Base-by-base conservation (phyloP, 2,113 vertebrate species). In the Symphodus melops region DNA sequence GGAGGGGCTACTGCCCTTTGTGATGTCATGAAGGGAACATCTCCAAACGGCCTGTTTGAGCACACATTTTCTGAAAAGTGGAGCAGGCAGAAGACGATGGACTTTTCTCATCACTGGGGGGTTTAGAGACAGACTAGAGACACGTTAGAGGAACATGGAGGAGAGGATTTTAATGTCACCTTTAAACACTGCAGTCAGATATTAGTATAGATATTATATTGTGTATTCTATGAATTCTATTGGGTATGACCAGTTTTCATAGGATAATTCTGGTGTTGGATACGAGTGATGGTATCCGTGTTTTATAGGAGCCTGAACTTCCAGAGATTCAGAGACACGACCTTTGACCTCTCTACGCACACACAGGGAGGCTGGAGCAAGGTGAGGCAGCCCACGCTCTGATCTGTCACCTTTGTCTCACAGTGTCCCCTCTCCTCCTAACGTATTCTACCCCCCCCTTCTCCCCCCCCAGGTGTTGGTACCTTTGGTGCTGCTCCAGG, bases 291-390 rank as follows among this genome's bases (percentile, higher is more conserved):
- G 2, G 21, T 28, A 20, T 74, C 1, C 89, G n/a, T 82, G 56
- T 81, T 59, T 86, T 93, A 93, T 89, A 99, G 97, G 89, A 94
- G 95, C 28, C 86, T 98, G 87, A 96, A 95, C 0, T 98, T 97
- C 42, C 94, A 97, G 70, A 85, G 86, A 44, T 99, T 95, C 63
- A 94, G 90, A 82, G 92, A 94, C 58, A 88, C 93, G 60, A 84
- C 92, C 0, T 83, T 94, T 69, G 94, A 95, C 70, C 81, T 94
- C 28, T 91, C 95, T 6, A 77, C 75, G 72, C 95, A 95, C 80
- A 91, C 96, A 84, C 93, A 77, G 21, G 96, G 92, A 37, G 97
- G 95, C 64, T 98, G 97, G 97, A 96, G 85, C 85, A 96, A 96
- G 95, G 97, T 99, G 94, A 81, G 44, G 19, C 1, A 6, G 17